phyloP scores from a whole-genome alignment of 2,113 vertebrate species.

The Plectropomus leopardus region DNA sequence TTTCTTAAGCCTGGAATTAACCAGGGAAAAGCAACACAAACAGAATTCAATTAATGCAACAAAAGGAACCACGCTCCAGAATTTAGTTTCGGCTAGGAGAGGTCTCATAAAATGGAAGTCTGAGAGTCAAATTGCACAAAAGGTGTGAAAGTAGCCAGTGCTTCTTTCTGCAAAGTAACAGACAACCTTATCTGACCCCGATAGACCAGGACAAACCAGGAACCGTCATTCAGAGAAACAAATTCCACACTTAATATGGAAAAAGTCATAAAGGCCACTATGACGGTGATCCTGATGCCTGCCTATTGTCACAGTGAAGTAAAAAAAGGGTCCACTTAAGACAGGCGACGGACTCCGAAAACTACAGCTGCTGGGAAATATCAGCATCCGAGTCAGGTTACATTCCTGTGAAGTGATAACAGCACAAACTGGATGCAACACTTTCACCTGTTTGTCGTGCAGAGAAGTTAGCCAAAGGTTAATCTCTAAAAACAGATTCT shows the following conservation, averaged over 20 bases:
- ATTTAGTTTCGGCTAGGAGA: not conserved
- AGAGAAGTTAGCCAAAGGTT: not conserved
- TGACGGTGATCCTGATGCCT: not conserved
- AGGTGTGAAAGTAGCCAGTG: not conserved
- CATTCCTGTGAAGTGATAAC: not conserved
- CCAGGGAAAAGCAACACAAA: too few relatives aligned
- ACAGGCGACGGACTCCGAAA: not conserved
- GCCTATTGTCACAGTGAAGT: not conserved
- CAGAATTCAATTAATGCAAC: not conserved
- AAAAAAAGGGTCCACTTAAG: not conserved
- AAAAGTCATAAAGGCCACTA: not conserved
- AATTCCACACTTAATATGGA: conserved; percentile 10
- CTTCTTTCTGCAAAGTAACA: not conserved
- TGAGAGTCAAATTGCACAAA: not conserved
- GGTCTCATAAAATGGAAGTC: not conserved
- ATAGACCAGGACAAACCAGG: not conserved
- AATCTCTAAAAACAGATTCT: not conserved
- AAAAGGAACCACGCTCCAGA: not conserved
- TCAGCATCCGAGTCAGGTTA: not conserved
- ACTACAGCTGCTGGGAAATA: conserved; percentile 21
- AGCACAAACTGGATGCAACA: not conserved
- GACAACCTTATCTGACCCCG: not conserved
- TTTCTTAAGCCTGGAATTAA: too few relatives aligned
- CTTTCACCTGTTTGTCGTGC: not conserved
- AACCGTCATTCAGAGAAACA: not conserved